Evolutionary conservation across 2,888 invertebrate species (phyloP).

Genomic region (Agrotis puta): DNA sequence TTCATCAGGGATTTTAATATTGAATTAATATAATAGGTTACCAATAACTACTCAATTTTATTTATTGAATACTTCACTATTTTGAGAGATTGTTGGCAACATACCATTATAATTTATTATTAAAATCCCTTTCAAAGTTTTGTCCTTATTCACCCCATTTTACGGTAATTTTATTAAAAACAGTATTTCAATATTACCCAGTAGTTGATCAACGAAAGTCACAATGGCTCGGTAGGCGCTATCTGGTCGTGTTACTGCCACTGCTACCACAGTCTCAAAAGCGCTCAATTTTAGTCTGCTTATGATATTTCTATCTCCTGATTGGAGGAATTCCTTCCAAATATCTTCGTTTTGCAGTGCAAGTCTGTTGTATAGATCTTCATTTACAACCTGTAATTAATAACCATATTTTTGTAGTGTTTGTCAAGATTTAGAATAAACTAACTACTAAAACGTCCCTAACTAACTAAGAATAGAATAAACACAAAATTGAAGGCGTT

Average conservation of each 20-base stretch:
- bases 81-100: too few species aligned
- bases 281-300: slow-evolving; percentile 91
- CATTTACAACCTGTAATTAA: slow-evolving; percentile 89
- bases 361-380: slow-evolving; percentile 92
- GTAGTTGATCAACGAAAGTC: slow-evolving; percentile 92
- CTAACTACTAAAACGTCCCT: too few species aligned
- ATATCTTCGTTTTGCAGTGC: slow-evolving; percentile 91
- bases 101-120: too few species aligned
- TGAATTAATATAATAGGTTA: too few species aligned
- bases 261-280: slow-evolving; percentile 95
- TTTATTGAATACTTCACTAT: too few species aligned
- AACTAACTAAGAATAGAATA: too few species aligned
- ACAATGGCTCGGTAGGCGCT: slow-evolving; percentile 94
- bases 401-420: neutral
- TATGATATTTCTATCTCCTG: slow-evolving; percentile 92
- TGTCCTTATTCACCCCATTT: too few species aligned
- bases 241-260: slow-evolving; percentile 96
- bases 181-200: slow-evolving; percentile 85
- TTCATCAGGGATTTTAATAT: too few species aligned
- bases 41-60: too few species aligned
- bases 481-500: too few species aligned
- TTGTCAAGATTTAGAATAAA: neutral
- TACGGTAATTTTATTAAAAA: too few species aligned
- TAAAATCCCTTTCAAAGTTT: too few species aligned
- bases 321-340: slow-evolving; percentile 93